phyloP scores from a whole-genome alignment of 2,797 vertebrate genomes.

The Eremophila alpestris region DNA sequence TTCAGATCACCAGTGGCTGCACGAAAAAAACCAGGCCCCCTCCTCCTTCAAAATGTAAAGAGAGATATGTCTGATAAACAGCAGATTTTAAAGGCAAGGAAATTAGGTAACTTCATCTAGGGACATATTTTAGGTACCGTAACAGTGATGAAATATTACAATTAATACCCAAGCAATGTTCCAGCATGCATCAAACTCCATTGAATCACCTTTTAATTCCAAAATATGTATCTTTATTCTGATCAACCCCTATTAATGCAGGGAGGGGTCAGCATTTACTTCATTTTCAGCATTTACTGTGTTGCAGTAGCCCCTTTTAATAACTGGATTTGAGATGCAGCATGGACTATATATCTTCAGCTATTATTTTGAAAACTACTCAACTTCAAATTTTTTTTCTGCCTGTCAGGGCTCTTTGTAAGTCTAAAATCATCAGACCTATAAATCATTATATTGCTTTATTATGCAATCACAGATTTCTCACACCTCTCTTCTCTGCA shows the following conservation, averaged over 20 bases:
- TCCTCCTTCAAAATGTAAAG: background rate
- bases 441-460: background rate
- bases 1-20: background rate
- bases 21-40: background rate
- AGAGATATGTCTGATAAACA: background rate
- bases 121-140: background rate
- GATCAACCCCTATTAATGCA: background rate
- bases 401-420: background rate
- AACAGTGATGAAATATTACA: fast-evolving
- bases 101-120: background rate
- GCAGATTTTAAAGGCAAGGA: background rate
- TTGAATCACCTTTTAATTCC: background rate
- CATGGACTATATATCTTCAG: background rate
- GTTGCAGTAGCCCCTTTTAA: background rate
- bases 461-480: background rate
- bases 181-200: background rate
- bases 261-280: background rate
- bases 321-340: background rate
- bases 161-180: background rate
- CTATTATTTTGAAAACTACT: background rate
- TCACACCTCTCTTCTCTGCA: background rate
- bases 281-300: background rate
- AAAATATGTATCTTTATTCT: background rate
- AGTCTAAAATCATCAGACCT: background rate
- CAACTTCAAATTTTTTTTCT: background rate